These are phyloP conservation scores for Trichomycterus rosablanca DNA, from an alignment of 2,113 vertebrate genomes.

Conservation along the genomic window DNA sequence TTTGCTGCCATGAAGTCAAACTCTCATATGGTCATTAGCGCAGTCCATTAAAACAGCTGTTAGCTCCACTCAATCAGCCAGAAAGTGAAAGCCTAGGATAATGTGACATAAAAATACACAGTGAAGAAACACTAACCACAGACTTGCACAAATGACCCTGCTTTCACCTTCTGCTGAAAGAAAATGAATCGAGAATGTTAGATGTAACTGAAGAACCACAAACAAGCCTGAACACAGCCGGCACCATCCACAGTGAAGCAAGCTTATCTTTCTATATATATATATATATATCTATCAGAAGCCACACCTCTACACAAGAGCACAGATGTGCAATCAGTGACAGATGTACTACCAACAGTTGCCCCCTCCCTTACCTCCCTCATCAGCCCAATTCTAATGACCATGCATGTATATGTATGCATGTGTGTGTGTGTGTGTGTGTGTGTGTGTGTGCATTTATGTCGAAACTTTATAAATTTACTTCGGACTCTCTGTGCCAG, in stretches of 20 bases:
- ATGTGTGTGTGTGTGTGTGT: not conserved
- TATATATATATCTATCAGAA: no score
- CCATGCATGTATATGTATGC: constrained; percentile 7
- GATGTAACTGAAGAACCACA: no score
- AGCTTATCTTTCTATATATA: no score
- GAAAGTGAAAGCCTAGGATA: not conserved
- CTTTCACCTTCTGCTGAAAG: no score
- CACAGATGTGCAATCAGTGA: constrained; percentile 25
- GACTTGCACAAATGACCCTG: no score
- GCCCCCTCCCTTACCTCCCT: not conserved
- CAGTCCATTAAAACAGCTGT: constrained; percentile 20
- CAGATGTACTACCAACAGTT: constrained; percentile 12
- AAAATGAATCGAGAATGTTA: no score
- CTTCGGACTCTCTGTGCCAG: not conserved
- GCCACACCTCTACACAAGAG: no score
- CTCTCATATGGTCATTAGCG: constrained; percentile 1
- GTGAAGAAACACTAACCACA: not conserved
- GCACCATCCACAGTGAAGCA: no score
- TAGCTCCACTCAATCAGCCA: constrained; percentile 2
- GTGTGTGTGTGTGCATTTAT: constrained; percentile 23
- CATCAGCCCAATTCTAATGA: not conserved
- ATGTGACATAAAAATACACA: not conserved
- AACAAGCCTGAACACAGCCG: no score
- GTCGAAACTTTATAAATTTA: constrained; percentile 9
- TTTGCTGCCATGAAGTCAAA: not conserved